Evolutionary conservation across 2,797 vertebrate genomes (phyloP).

Genomic region (Neoniphon sammara): DNA sequence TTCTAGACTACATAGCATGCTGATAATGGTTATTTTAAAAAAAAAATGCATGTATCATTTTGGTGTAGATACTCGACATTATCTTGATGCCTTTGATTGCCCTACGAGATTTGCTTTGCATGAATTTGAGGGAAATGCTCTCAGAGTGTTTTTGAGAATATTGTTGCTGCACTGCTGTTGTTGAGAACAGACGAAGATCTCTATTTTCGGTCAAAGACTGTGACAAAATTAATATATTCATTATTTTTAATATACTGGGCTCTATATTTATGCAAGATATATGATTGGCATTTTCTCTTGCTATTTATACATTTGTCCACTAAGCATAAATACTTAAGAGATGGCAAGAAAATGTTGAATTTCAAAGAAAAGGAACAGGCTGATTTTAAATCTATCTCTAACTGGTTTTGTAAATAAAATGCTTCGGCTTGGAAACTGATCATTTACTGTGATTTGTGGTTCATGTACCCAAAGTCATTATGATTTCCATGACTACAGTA

Average conservation of each 20-base stretch:
- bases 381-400: conserved; percentile 38
- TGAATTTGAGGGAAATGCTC: conserved; percentile 34
- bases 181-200: conserved; percentile 51
- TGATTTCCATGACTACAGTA: neutral
- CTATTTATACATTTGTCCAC: conserved; percentile 56
- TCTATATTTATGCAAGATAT: conserved; percentile 64
- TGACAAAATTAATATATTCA: conserved; percentile 57
- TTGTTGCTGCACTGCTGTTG: conserved; percentile 43
- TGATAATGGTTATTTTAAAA: conserved; percentile 27
- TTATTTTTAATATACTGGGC: conserved; percentile 69
- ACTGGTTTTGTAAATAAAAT: conserved; percentile 75
- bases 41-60: conserved; percentile 61
- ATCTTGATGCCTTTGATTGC: conserved; percentile 70
- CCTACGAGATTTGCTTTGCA: conserved; percentile 77
- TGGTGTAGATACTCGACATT: conserved; percentile 41
- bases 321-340: conserved; percentile 51
- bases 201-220: conserved; percentile 68
- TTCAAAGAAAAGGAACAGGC: conserved; percentile 43
- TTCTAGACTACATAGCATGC: conserved; percentile 52
- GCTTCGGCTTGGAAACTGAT: conserved; percentile 57
- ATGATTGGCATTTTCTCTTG: conserved; percentile 59
- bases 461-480: conserved; percentile 1
- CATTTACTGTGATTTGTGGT: conserved; percentile 33
- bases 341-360: conserved; percentile 35
- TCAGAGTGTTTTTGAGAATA: conserved; percentile 41